phyloP scores from a whole-genome alignment of 2,888 invertebrate genomes.

The Electrophaes corylata region DNA sequence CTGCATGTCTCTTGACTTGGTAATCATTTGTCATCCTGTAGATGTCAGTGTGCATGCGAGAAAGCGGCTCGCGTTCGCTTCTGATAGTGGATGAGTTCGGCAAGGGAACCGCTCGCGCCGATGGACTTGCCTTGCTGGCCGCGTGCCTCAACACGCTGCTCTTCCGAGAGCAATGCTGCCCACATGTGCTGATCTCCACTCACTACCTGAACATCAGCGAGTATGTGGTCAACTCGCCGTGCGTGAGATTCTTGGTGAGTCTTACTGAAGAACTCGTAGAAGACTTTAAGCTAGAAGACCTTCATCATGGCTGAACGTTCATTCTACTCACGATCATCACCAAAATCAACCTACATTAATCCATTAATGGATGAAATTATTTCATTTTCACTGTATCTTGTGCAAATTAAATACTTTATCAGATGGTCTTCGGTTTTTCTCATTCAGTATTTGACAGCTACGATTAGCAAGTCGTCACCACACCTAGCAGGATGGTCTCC shows the following conservation, averaged over 20 bases:
- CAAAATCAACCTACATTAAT: no score
- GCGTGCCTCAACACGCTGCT: slow-evolving; percentile 87
- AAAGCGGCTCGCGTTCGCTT: slow-evolving; percentile 87
- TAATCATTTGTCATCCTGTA: slow-evolving; percentile 50
- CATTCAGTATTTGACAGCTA: no score
- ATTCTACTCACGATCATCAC: no score
- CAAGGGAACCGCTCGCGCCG: slow-evolving; percentile 90
- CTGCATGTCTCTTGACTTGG: background rate
- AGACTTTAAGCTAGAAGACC: no score
- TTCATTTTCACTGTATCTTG: no score
- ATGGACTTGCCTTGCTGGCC: slow-evolving; percentile 90
- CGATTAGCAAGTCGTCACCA: no score
- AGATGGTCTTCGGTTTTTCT: no score
- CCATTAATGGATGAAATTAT: no score
- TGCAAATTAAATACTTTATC: no score
- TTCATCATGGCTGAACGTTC: no score
- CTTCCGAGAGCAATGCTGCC: slow-evolving; percentile 82
- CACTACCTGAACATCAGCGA: slow-evolving; percentile 88
- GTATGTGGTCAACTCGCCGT: slow-evolving; percentile 81
- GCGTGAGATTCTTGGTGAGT: slow-evolving; percentile 82
- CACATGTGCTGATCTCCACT: slow-evolving; percentile 91
- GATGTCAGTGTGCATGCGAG: slow-evolving; percentile 89
- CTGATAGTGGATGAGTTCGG: slow-evolving; percentile 96
- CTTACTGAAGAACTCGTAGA: no score
- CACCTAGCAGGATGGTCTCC: no score